phyloP scores from a whole-genome alignment of 2,797 vertebrate species.

The Orientallactaga sibirica region DNA sequence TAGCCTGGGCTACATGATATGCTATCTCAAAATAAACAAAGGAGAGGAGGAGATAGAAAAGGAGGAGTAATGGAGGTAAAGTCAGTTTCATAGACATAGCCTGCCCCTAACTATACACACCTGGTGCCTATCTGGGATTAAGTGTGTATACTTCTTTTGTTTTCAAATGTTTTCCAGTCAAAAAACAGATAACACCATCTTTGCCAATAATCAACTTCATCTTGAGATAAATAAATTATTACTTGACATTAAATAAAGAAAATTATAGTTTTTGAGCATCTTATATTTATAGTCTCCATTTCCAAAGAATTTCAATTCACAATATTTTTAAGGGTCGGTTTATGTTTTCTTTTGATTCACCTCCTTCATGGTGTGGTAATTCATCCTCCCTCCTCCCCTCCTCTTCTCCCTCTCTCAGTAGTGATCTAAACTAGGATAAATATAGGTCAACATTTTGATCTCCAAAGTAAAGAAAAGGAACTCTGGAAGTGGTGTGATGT shows the following conservation, averaged over 20 bases:
- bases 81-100: background rate
- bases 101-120: background rate
- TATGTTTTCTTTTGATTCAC: conserved; percentile 60
- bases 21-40: background rate
- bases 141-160: conserved; percentile 71
- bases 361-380: background rate
- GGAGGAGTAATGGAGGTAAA: background rate
- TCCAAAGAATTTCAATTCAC: conserved; percentile 56
- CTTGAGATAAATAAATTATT: conserved; percentile 77
- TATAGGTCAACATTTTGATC: conserved; percentile 11
- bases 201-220: conserved; percentile 83
- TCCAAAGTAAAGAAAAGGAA: conserved; percentile 39
- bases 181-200: conserved; percentile 80
- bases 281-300: conserved; percentile 60
- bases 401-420: background rate
- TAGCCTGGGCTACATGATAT: background rate
- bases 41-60: background rate
- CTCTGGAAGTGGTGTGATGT: background rate
- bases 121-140: conserved; percentile 59
- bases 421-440: conserved; percentile 26
- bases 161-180: conserved; percentile 77
- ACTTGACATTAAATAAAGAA: conserved; percentile 54
- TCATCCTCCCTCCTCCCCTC: background rate
- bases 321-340: conserved; percentile 71
- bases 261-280: conserved; percentile 50